These are phyloP conservation scores for Catharus ustulatus DNA, from an alignment of 2,797 vertebrate species.

Conservation along the genomic window DNA sequence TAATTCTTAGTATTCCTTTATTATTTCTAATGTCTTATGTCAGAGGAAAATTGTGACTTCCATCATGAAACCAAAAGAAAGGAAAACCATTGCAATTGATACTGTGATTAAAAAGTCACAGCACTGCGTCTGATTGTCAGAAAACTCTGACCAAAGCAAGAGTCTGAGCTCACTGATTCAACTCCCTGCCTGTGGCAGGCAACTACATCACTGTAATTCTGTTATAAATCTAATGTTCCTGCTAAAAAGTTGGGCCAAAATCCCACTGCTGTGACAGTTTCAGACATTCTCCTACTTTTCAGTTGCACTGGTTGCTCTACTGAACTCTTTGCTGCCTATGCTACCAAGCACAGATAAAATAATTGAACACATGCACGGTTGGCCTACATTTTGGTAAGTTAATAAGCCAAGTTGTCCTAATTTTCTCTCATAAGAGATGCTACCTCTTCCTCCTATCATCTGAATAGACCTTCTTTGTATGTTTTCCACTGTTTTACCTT, in stretches of 20 bases:
- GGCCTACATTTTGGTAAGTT: background rate
- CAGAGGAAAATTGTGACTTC: background rate
- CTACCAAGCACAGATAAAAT: background rate
- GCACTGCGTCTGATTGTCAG: rapidly evolving
- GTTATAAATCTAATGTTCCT: background rate
- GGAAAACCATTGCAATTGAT: background rate
- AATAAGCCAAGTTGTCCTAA: background rate
- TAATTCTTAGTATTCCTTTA: background rate
- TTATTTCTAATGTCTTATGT: background rate
- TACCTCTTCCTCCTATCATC: background rate
- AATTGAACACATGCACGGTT: background rate
- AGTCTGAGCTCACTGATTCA: background rate
- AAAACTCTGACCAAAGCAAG: background rate
- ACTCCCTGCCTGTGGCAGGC: background rate
- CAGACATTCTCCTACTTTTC: background rate
- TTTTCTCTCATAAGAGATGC: background rate
- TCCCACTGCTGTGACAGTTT: background rate
- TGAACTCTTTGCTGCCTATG: background rate
- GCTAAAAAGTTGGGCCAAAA: background rate
- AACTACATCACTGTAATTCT: background rate
- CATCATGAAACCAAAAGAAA: background rate
- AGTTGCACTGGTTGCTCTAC: background rate
- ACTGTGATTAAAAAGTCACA: background rate
- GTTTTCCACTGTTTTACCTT: background rate
- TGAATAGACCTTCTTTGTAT: background rate